Base-by-base conservation (phyloP, 2,113 vertebrate genomes). In the Ceyx cyanopectus region DNA sequence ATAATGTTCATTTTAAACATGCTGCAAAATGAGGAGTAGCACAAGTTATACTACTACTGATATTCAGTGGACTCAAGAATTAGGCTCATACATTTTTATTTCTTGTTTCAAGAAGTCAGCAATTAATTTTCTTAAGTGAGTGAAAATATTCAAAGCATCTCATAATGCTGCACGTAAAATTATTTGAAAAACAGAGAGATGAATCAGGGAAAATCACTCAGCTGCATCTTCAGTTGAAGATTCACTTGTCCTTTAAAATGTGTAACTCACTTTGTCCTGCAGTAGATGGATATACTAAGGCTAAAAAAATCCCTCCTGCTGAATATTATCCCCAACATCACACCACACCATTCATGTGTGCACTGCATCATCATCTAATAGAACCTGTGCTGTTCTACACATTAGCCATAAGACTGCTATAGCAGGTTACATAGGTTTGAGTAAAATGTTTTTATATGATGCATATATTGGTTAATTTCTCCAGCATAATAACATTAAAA, bases 401-500 rank as follows among this genome's bases (percentile, higher is more conserved):
- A 93, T 92, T 89, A 95, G 63, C 86, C 53, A 22, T 37, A 88
- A 94, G 93, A 92, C 93, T 16, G 89, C 83, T 92, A 81, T 4
- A 94, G 78, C 87, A 94, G 89, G 85, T 97, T 97, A 96, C 96
- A 95, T 76, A 93, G 94, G 93, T 97, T 97, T 96, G 92, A 93
- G 73, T 89, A 95, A 96, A 97, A 84, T 92, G 83, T 91, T 97
- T 97, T 97, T 96, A 97, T 97, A 94, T 81, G 92, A 95, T 90
- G 89, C 94, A 97, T 96, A 97, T 97, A 97, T 96, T 96, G 95
- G 90, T 89, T 97, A 90, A 97, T 97, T 97, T 96, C 94, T 95
- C 90, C 94, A 94, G 92, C 94, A 92, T 92, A 98, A 96, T 94
- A 98, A 97, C 93, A 97, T 97, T 97, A 98, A 97, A 98, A 97